These are phyloP conservation scores for Galendromus occidentalis DNA, from an alignment of 1,140 invertebrate species.

Conservation along the genomic window DNA sequence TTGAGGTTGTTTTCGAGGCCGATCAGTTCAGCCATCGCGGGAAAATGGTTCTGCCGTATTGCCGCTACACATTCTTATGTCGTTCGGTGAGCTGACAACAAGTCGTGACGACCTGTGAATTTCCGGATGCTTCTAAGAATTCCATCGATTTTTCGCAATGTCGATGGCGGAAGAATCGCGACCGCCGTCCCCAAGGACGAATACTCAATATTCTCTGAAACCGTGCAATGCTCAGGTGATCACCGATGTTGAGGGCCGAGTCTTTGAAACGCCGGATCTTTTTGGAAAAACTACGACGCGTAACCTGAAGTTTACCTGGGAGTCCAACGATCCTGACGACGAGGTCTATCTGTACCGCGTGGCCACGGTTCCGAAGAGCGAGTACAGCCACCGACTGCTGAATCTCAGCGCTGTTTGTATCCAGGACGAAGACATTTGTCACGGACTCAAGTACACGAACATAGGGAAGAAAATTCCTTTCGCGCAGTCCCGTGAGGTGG, in stretches of 20 bases:
- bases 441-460: constrained; percentile 5
- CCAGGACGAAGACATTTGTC: not conserved
- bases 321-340: not conserved
- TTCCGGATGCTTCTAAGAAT: not conserved
- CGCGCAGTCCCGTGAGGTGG: not conserved
- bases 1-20: not conserved
- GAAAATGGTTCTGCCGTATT: not conserved
- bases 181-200: not conserved
- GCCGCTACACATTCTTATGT: not conserved
- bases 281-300: not conserved
- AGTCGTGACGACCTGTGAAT: no score
- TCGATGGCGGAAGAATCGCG: not conserved
- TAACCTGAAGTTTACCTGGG: not conserved
- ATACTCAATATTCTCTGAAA: not conserved
- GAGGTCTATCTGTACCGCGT: not conserved
- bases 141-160: not conserved
- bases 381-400: not conserved
- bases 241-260: not conserved
- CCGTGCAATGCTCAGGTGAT: not conserved
- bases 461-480: not conserved
- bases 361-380: not conserved
- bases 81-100: not conserved
- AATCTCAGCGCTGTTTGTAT: not conserved
- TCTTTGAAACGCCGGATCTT: not conserved
- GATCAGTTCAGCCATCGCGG: not conserved